Percentiles rank a stretch among this genome's conserved stretches.
phyloP scores from a whole-genome alignment of 1,140 invertebrate genomes.

The Zophobas atratus region DNA sequence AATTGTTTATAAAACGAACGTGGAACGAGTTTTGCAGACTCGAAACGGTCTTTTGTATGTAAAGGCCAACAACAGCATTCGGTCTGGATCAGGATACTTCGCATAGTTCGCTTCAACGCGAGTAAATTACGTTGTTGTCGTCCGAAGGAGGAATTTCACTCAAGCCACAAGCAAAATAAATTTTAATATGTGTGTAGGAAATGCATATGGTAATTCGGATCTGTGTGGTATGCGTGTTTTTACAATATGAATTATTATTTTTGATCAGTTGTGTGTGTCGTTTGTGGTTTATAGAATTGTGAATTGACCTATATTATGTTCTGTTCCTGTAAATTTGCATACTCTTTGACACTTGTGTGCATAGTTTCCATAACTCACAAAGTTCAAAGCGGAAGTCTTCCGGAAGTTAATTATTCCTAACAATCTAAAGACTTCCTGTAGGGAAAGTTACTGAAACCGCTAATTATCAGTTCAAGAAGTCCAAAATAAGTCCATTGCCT shows the following conservation, averaged over 20 bases:
- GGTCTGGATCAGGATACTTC: slow-evolving; percentile 33
- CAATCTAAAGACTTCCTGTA: no score
- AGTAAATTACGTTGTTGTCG: slow-evolving; percentile 38
- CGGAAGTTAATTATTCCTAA: no score
- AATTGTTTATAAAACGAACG: slow-evolving; percentile 14
- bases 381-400: no score
- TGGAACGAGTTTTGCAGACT: not conserved
- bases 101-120: slow-evolving; percentile 19
- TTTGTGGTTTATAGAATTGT: no score
- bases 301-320: no score
- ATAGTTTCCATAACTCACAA: no score
- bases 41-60: slow-evolving; percentile 19
- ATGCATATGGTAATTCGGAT: not conserved
- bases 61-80: slow-evolving; percentile 13
- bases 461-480: no score
- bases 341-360: no score
- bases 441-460: no score
- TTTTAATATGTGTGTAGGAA: slow-evolving; percentile 25
- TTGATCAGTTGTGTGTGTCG: no score
- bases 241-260: not conserved
- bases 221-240: not conserved
- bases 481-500: no score
- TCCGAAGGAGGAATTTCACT: slow-evolving; percentile 35
- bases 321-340: no score
- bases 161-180: slow-evolving; percentile 14